Evolutionary conservation across 2,797 vertebrate genomes (phyloP), one percentile per base, ranked within the genome.

Genomic region (Botia kubotai): DNA sequence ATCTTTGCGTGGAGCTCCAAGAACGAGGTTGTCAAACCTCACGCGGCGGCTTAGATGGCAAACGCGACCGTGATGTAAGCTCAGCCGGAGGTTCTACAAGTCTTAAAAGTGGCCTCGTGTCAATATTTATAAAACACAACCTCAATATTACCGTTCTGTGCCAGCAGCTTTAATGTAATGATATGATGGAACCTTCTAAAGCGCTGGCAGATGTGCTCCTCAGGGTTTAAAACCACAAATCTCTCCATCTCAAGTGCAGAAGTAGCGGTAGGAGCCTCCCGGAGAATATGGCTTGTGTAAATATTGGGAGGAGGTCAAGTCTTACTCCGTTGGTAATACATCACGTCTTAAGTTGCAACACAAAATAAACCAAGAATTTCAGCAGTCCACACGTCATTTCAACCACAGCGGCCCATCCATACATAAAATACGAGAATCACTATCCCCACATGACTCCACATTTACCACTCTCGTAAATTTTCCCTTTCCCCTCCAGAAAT

Each of bases 271-370:
- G 71, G 55, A 55, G 58, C 69, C 77, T 76, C 36, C 13, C 36
- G 14, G 69, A 66, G 82, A 87, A 86, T 83, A 86, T 12, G 79
- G 87, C 80, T 86, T 87, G 85, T 79, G 87, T 87, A 92, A 91
- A 90, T 87, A 90, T 53, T 72, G 70, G 36, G 67, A 82, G 82
- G 79, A 85, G 84, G 90, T 85, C 86, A 85, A 82, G 89, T 87
- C 70, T 90, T 86, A 92, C 84, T 87, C 89, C 88, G 63, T 33
- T 43, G 53, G 36, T 82, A 67, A 72, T 75, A 79, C 53, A 72
- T 75, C 67, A 75, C 55, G 73, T 71, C 79, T 69, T 70, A 57
- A 46, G 63, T 72, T 80, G 63, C 46, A 72, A 65, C 71, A 72
- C 69, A 53, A 57, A 81, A 70, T 58, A 74, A 52, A 63, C 39